Base-by-base conservation (phyloP, 2,113 vertebrate species). In the Pelusios castaneus region DNA sequence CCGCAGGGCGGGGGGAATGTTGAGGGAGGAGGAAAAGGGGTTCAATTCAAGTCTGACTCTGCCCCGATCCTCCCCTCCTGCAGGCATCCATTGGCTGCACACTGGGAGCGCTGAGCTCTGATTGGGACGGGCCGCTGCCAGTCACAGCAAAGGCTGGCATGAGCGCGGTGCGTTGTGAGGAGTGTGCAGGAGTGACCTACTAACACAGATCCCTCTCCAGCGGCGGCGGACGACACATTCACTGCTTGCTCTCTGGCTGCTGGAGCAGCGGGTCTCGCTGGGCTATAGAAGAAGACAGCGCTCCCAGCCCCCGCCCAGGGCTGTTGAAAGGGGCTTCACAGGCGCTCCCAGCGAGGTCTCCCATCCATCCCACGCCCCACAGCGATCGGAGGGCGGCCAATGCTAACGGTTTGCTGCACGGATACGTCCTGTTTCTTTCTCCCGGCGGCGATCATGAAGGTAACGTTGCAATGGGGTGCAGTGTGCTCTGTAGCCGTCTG, bases 151-250 rank as follows among this genome's bases (percentile, higher is more conserved):
- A 94, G 97, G 95, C 97, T 94, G 97, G 97, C 97, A 96, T 96
- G 95, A 95, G 97, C 95, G 77, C 80, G 85, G 97, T 94, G 96
- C 97, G 97, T 93, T 81, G 89, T 91, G 95, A 94, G 90, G 94
- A 63, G 90, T 22, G 73, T 94, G 95, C 95, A 95, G 93, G 95
- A 94, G 93, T 99, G 99, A 99, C 99, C 99, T 99, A 99, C 99
- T 99, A 99, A 99, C 99, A 99, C 98, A 99, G 97, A 99, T 99
- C 98, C 98, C 97, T 97, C 95, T 81, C 97, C 96, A 95, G 85
- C 96, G 98, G 97, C 97, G 94, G 98, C 94, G 92, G 98, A 98
- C 96, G 70, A 29, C 83, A 5, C 54, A 12, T 16, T 41, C 70
- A 7, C 60, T 60, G 54, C 58, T 75, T 76, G 5, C 81, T n/a